phyloP scores from a whole-genome alignment of 1,140 invertebrate species.

The Anastrepha ludens region DNA sequence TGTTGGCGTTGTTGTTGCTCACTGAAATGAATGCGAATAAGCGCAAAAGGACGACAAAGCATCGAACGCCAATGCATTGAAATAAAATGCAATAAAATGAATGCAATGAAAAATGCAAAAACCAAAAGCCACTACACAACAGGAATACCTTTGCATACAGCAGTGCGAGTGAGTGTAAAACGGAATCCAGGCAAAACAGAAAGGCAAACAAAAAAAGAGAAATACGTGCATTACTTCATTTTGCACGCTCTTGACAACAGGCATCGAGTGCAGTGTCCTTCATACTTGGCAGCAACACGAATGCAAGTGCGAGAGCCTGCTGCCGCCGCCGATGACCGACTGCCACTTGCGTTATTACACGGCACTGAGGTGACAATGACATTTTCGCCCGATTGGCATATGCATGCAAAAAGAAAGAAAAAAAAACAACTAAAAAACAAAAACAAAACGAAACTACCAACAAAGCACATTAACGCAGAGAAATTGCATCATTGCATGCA shows the following conservation, averaged over 20 bases:
- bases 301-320: background rate
- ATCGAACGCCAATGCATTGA: background rate
- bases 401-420: background rate
- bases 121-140: no score
- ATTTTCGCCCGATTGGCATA: slow-evolving; percentile 21
- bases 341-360: background rate
- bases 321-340: background rate
- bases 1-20: background rate
- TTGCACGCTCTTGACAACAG: background rate
- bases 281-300: background rate
- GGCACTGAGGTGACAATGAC: slow-evolving; percentile 19
- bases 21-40: background rate
- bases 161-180: background rate
- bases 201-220: background rate
- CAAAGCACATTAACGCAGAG: background rate
- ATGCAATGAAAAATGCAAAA: background rate
- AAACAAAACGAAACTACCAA: no score
- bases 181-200: background rate
- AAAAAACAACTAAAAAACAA: no score
- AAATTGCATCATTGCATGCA: slow-evolving; percentile 25
- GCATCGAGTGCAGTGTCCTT: background rate
- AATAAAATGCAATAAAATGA: background rate
- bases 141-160: no score
- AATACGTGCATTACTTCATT: background rate
- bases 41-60: background rate